Conservation (phyloP, 2,888 invertebrate genomes). For the Lamproptera curius region DNA sequence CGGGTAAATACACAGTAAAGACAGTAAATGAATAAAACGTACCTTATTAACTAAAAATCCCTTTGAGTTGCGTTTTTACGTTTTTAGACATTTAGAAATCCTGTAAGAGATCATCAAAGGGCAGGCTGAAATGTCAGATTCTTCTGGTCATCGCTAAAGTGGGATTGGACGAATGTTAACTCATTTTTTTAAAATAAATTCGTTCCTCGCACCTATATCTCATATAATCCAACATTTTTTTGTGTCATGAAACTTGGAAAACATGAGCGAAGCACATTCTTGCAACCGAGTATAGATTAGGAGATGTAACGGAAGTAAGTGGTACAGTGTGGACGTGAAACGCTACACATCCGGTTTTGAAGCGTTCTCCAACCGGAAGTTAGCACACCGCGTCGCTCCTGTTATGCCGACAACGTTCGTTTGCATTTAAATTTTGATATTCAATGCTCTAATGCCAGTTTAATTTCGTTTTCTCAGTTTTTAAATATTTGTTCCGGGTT, state of each 20-base stretch:
- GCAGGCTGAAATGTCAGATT: neutral
- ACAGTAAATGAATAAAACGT: too few species aligned
- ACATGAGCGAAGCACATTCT: neutral
- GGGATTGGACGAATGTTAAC: too few species aligned
- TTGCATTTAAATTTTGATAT: neutral
- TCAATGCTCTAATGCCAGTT: neutral
- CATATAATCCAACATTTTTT: too few species aligned
- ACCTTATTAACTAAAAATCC: too few species aligned
- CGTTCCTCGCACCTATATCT: too few species aligned
- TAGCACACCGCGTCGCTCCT: slow-evolving; percentile 42
- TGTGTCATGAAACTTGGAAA: neutral
- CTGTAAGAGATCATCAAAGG: neutral
- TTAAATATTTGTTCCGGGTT: too few species aligned
- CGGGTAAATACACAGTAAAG: too few species aligned
- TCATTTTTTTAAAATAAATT: too few species aligned
- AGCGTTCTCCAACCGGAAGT: slow-evolving; percentile 47
- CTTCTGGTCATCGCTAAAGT: too few species aligned
- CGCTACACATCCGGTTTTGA: slow-evolving; percentile 50
- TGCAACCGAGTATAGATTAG: slow-evolving; percentile 13
- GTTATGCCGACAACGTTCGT: neutral
- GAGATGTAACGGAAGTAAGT: slow-evolving; percentile 45
- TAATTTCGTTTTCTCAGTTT: too few species aligned
- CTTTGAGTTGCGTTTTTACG: too few species aligned
- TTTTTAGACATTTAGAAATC: too few species aligned
- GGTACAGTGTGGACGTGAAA: slow-evolving; percentile 32